A percentile compares a stretch with the other conserved stretches of the same genome.
These are phyloP conservation scores for Troides helena DNA, from an alignment of 2,888 invertebrate species.

Conservation along the genomic window DNA sequence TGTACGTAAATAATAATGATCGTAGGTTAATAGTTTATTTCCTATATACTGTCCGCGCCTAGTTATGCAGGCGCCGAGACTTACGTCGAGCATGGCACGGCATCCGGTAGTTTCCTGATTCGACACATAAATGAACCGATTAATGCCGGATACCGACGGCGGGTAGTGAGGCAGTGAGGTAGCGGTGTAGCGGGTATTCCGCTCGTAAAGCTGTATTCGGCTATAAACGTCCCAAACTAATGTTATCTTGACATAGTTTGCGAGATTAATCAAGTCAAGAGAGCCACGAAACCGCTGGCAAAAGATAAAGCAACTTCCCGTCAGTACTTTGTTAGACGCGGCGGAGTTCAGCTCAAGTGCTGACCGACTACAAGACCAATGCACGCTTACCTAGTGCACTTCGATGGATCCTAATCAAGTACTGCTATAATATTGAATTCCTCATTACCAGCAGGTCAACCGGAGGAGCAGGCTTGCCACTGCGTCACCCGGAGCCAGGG, in stretches of 20 bases:
- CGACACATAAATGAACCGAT: no score
- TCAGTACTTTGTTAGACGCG: conserved; percentile 1
- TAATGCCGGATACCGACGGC: not conserved
- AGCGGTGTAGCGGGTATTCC: not conserved
- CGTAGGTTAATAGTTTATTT: no score
- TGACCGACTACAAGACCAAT: not conserved
- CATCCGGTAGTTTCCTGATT: no score
- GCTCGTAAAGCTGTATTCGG: not conserved
- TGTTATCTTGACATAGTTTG: conserved; percentile 3
- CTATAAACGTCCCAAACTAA: not conserved
- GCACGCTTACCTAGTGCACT: not conserved
- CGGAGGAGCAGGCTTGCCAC: no score
- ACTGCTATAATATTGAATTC: not conserved
- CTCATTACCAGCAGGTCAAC: no score
- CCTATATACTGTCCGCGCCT: no score
- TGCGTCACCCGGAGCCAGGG: no score
- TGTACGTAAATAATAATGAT: no score
- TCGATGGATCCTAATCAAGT: not conserved
- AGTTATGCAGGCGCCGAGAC: no score
- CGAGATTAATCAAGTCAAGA: conserved; percentile 11
- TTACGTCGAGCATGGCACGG: no score
- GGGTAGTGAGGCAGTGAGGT: not conserved
- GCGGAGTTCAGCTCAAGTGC: not conserved
- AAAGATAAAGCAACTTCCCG: conserved; percentile 16
- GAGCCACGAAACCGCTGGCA: conserved; percentile 8